Base-by-base conservation (phyloP, 2,113 vertebrate species). In the Mormyrus iriodes region DNA sequence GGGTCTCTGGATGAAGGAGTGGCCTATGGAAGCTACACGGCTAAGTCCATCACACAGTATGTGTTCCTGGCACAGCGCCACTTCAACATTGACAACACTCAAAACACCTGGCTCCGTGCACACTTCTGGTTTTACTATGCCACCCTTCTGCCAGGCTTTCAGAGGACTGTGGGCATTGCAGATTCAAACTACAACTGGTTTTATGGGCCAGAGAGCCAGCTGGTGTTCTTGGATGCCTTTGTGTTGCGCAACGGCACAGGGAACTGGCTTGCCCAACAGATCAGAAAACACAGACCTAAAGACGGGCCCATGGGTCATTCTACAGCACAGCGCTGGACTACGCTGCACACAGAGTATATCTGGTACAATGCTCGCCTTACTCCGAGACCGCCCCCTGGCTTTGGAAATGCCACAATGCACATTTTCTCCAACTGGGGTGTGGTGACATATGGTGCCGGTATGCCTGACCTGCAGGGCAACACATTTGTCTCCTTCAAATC, bases 171-270 rank as follows among this genome's bases (percentile, higher is more conserved):
- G 1, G 99, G 99, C 1, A 93, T 99, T 52, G 99, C 98, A 0
- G 99, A 99, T 95, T 99, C 99, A 39, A 99, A 99, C 95, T 99
- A 99, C 93, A 99, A 99, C 93, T 99, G 98, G 98, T 99, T 99
- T 95, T 99, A 99, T 69, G 98, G 98, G n/a, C 98, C 98, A 0
- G 99, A 99, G 94, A 99, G 99, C 92, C 99, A 99, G 88, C 94
- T 99, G 1, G 97, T 98, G 79, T 99, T 99, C 93, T 94, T 99
- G 86, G 98, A 99, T 93, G 94, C 95, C 0, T 99, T 97, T 65
- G 88, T 99, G 17, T 92, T 99, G 93, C 97, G 93, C 92, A 99
- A 96, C 39, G 99, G 99, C 73, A 96, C 97, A 9, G 98, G 99
- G 10, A 99, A 99, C 94, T 99, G 99, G 98, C 93, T 99, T 91